These are phyloP conservation scores for Sinocyclocheilus anophthalmus DNA, from an alignment of 2,113 vertebrate species.

Conservation along the genomic window DNA sequence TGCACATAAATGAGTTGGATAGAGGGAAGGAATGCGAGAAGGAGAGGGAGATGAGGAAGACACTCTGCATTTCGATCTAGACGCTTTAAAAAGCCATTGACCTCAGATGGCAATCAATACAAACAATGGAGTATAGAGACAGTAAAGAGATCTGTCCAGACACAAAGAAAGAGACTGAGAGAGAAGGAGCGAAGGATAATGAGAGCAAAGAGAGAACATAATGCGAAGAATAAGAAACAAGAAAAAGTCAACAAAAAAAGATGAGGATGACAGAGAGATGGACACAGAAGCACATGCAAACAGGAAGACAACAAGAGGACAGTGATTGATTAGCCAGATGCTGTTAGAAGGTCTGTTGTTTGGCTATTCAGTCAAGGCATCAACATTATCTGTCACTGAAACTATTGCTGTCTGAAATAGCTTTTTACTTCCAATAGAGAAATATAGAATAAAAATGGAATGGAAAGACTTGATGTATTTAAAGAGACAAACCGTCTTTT, in stretches of 20 bases:
- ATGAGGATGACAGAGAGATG: neutral
- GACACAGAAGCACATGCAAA: neutral
- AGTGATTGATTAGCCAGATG: neutral
- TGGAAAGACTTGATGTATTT: too few relatives aligned
- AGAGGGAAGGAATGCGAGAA: conserved; percentile 22
- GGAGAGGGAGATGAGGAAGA: conserved; percentile 11
- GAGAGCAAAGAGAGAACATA: conserved; percentile 11
- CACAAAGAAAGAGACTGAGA: neutral
- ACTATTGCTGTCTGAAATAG: neutral
- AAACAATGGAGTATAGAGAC: conserved; percentile 42
- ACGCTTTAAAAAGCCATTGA: conserved; percentile 64
- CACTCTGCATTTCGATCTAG: conserved; percentile 50
- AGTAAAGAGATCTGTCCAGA: conserved; percentile 51
- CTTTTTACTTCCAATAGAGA: neutral
- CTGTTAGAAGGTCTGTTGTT: conserved; percentile 5
- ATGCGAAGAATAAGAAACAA: neutral
- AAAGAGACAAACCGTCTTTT: too few relatives aligned
- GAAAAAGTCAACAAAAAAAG: neutral
- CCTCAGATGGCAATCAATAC: conserved; percentile 56
- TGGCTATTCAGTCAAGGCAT: neutral
- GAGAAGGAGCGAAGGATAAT: neutral
- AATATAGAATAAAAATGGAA: too few relatives aligned
- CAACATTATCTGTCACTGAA: neutral
- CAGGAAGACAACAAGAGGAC: neutral
- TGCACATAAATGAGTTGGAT: neutral